These are phyloP conservation scores for Drosophila emarginata DNA, from an alignment of 2,888 invertebrate genomes.

Conservation along the genomic window DNA sequence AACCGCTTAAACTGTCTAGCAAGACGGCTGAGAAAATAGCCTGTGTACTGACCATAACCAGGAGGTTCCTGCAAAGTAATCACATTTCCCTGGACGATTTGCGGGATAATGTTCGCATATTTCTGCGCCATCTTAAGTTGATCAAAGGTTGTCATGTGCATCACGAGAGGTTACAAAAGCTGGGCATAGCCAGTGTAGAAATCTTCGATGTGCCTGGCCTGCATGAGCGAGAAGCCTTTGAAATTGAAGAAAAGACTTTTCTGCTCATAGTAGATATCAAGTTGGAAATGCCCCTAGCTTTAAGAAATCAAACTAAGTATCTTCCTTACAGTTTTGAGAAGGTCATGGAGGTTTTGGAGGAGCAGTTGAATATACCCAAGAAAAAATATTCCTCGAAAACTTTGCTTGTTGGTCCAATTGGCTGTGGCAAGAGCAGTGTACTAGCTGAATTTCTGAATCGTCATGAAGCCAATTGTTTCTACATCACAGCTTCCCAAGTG, in stretches of 20 bases:
- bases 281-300: conserved; percentile 23
- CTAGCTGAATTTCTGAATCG: conserved; percentile 83
- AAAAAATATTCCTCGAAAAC: conserved; percentile 62
- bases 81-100: conserved; percentile 32
- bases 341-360: conserved; percentile 64
- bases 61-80: conserved; percentile 36
- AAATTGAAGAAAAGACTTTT: conserved; percentile 46
- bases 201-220: conserved; percentile 41
- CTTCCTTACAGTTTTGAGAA: conserved; percentile 63
- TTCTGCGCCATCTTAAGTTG: conserved; percentile 47
- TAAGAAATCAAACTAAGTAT: conserved; percentile 15
- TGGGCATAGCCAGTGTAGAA: conserved; percentile 66
- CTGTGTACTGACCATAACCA: conserved; percentile 47
- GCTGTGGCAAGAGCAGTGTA: conserved; percentile 85
- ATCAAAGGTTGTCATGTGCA: conserved; percentile 49
- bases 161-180: conserved; percentile 35
- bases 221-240: conserved; percentile 40
- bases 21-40: conserved; percentile 1
- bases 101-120: conserved; percentile 38
- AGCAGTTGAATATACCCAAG: conserved; percentile 46
- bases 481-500: conserved; percentile 82
- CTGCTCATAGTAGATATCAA: conserved; percentile 65
- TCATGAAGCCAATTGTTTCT: conserved; percentile 82
- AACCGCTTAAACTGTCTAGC: conserved; percentile 6
- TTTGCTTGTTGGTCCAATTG: conserved; percentile 83